Evolutionary conservation across 2,113 vertebrate genomes (phyloP), one percentile per base, ranked within the genome.

Genomic region (Barnardius zonarius): DNA sequence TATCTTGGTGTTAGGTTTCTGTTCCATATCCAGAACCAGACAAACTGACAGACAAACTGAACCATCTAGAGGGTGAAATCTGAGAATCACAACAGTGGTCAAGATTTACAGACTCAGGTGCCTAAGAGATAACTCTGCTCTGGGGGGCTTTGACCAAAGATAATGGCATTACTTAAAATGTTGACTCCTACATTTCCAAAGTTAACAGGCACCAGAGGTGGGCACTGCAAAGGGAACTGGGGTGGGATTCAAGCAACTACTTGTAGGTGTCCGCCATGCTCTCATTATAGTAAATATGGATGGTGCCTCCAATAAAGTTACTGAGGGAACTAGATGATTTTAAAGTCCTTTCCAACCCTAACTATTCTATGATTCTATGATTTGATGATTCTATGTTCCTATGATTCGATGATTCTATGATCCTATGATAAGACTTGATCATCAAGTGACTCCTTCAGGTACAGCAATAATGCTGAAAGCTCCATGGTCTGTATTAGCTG

Each of bases 1-100:
- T 93, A 86, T 64, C 83, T 90, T 69, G 83, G 93, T 92, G 24
- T 96, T 84, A 63, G 28, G n/a, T 96, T 95, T 91, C 96, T 87
- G 69, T 92, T 93, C 92, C 91, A 84, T 86, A 95, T 69, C 93
- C 62, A 94, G 90, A 87, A 93, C 17, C 39, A 93, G 37, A 37
- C 37, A 37, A 37, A 37, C 37, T 37, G 37, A 37, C 37, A 93
- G 37, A 37, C 37, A 37, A 37, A 37, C 37, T 37, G 37, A 37
- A 7, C 86, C 66, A 69, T 74, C 73, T 76, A 44, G 51, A 96
- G 70, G 51, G 39, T 75, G 90, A 96, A 95, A 92, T 62, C 30
- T 3, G 37, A 97, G 92, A 95, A 83, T 39, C 79, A 81, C n/a
- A 84, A 76, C 79, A 86, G 79, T n/a, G 33, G n/a, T 81, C 35